Evolutionary conservation across 2,888 invertebrate species (phyloP).

Genomic region (Dryobota labecula): DNA sequence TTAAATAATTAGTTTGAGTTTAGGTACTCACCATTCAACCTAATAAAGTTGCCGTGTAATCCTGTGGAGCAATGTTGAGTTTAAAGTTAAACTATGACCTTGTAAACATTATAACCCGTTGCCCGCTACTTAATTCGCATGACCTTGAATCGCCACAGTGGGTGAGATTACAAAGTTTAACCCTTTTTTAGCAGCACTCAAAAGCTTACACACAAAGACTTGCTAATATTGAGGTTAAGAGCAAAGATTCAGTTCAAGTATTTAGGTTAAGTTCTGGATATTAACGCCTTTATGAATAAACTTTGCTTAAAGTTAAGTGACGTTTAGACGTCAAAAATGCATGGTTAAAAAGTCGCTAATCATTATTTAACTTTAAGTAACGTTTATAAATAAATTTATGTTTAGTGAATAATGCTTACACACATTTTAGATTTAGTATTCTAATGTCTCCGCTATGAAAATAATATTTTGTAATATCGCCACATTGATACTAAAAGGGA

Average conservation of each 20-base stretch:
- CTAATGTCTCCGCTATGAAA: background rate
- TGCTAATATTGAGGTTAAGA: background rate
- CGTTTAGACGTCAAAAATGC: background rate
- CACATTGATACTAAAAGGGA: conserved; percentile 12
- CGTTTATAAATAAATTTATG: too few relatives aligned
- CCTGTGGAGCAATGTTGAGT: background rate
- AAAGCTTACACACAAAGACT: background rate
- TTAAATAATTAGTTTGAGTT: too few relatives aligned
- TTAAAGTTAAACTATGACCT: background rate
- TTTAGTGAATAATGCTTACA: too few relatives aligned
- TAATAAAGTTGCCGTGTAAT: background rate
- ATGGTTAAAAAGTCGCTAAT: background rate
- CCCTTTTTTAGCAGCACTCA: background rate
- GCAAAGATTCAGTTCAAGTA: background rate
- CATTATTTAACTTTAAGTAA: background rate
- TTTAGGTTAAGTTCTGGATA: background rate
- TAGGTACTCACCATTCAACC: background rate
- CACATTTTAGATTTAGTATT: background rate
- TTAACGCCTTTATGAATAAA: background rate
- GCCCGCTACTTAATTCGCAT: background rate
- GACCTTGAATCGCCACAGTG: conserved; percentile 1
- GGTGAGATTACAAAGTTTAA: too few relatives aligned
- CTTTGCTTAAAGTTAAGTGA: background rate
- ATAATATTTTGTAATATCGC: background rate
- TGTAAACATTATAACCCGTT: background rate